phyloP scores from a whole-genome alignment of 2,888 invertebrate genomes.

The Rambutsinella grinnellia region DNA sequence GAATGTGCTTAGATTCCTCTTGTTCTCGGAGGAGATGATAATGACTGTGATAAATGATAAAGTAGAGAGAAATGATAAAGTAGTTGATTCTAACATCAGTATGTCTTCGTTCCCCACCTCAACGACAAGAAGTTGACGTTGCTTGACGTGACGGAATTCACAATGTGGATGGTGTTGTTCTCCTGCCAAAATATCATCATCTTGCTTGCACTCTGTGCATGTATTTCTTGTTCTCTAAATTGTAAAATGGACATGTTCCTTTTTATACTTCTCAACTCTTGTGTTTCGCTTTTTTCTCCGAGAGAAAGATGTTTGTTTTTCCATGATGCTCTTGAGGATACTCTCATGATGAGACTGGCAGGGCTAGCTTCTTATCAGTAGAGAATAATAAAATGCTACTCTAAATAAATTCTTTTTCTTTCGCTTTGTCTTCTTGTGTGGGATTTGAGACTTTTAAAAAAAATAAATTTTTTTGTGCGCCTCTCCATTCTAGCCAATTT shows the following conservation, averaged over 20 bases:
- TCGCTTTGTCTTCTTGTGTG: conserved; percentile 27
- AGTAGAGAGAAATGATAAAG: no score
- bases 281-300: conserved; percentile 21
- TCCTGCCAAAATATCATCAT: conserved; percentile 46
- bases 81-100: no score
- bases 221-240: background rate
- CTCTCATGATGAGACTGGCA: no score
- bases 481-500: no score
- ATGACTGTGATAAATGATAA: no score
- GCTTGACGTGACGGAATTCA: conserved; percentile 53
- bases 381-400: conserved; percentile 16
- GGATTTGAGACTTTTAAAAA: conserved; percentile 23
- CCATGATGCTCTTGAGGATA: conserved; percentile 27
- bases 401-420: conserved; percentile 11
- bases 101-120: conserved; percentile 41
- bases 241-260: background rate
- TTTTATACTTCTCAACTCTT: conserved; percentile 8
- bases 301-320: conserved; percentile 41
- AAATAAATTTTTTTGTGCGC: no score
- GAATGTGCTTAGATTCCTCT: no score
- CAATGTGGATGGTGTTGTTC: conserved; percentile 15
- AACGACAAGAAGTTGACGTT: conserved; percentile 52
- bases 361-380: conserved; percentile 28
- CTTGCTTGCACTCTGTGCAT: background rate
- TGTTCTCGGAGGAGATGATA: background rate